Evolutionary conservation across 35 echinoderm and acorn worm genomes (phyloP).

Genomic region (Lytechinus pictus): DNA sequence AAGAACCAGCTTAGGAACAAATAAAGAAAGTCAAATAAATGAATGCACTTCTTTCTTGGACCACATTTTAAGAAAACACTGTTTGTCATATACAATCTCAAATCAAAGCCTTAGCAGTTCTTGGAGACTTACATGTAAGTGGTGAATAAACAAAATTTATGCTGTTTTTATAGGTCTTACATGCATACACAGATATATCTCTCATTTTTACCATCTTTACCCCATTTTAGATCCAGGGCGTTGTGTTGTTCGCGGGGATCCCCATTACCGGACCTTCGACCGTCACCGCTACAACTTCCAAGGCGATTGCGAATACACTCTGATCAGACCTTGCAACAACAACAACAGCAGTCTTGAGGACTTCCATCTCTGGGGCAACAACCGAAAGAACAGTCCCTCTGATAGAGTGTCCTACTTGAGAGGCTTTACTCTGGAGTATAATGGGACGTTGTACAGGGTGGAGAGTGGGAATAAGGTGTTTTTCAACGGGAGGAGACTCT

Average conservation of each 20-base stretch:
- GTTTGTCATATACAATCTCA: too few relatives aligned
- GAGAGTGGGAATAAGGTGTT: constrained; percentile 26
- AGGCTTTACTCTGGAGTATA: constrained; percentile 57
- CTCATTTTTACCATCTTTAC: background rate
- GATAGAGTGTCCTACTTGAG: constrained; percentile 61
- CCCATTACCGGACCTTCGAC: constrained; percentile 86
- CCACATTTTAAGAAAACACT: too few relatives aligned
- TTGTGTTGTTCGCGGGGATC: constrained; percentile 78
- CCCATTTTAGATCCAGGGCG: constrained; percentile 44
- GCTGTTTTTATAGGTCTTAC: background rate
- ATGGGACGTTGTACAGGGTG: constrained; percentile 40
- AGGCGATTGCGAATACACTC: constrained; percentile 79
- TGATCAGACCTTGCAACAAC: constrained; percentile 61
- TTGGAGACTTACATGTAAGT: too few relatives aligned
- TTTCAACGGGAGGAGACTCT: constrained; percentile 44
- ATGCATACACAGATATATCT: background rate
- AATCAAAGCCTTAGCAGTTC: too few relatives aligned
- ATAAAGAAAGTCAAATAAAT: too few relatives aligned
- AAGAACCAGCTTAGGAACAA: too few relatives aligned
- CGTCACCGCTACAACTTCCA: constrained; percentile 69
- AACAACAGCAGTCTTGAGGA: background rate
- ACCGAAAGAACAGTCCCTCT: constrained; percentile 57
- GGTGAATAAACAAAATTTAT: background rate
- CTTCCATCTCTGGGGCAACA: constrained; percentile 55
- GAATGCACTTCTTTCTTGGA: too few relatives aligned